Evolutionary conservation across 2,888 invertebrate genomes (phyloP).

Genomic region (Rhagonycha fulva): DNA sequence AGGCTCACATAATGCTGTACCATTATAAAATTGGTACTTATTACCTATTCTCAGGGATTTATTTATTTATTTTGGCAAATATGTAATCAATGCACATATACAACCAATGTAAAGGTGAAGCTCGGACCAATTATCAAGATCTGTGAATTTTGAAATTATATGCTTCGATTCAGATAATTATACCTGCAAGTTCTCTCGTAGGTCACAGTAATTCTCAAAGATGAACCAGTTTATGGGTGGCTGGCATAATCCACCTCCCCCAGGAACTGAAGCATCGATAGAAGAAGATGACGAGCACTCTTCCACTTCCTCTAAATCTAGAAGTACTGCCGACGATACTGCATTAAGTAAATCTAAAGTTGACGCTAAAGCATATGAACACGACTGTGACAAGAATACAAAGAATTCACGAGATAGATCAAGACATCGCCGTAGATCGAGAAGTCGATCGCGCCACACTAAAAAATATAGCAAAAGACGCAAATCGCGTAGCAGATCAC

Average conservation of each 20-base stretch:
- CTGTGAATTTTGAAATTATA: constrained; percentile 41
- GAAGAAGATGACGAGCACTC: constrained; percentile 33
- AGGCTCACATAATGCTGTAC: not conserved
- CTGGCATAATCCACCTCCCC: constrained; percentile 52
- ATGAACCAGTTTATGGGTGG: constrained; percentile 47
- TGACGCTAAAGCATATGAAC: constrained; percentile 48
- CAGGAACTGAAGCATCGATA: constrained; percentile 50
- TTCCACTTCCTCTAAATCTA: constrained; percentile 26
- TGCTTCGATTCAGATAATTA: constrained; percentile 52
- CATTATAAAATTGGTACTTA: not conserved
- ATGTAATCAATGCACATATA: constrained; percentile 12
- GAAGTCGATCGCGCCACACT: constrained; percentile 36
- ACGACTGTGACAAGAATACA: constrained; percentile 41
- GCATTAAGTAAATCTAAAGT: constrained; percentile 29
- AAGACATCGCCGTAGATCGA: constrained; percentile 22
- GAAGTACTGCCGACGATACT: constrained; percentile 13
- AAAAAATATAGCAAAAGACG: constrained; percentile 33
- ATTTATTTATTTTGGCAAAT: constrained; percentile 5
- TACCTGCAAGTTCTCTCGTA: constrained; percentile 59
- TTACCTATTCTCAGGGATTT: constrained; percentile 9
- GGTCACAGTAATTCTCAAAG: constrained; percentile 45
- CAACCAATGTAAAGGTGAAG: constrained; percentile 17
- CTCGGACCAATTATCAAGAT: constrained; percentile 38
- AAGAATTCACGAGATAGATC: constrained; percentile 19
- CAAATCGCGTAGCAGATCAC: constrained; percentile 33